Percentiles rank a stretch among this genome's conserved stretches.
Evolutionary conservation across 2,797 vertebrate species (phyloP).

Genomic region (Thamnophis elegans): DNA sequence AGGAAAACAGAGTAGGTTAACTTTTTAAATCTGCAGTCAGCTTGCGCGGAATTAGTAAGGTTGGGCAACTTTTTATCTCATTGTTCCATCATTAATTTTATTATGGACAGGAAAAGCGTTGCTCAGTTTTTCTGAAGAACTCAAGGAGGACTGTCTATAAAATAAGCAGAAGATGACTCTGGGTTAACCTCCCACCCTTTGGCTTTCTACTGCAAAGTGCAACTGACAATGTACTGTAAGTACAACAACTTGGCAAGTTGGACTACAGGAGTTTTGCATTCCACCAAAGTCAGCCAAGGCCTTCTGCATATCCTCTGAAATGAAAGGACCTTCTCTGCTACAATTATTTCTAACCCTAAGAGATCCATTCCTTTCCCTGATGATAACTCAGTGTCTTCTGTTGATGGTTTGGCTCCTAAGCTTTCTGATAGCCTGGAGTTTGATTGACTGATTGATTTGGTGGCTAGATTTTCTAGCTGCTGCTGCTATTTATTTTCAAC

Average conservation of each 20-base stretch:
- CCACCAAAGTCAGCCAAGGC: background rate
- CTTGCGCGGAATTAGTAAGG: background rate
- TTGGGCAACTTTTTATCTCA: background rate
- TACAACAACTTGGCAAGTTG: background rate
- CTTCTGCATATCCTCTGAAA: background rate
- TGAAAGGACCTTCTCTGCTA: background rate
- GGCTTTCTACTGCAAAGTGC: background rate
- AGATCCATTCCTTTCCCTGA: background rate
- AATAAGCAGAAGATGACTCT: background rate
- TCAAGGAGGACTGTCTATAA: background rate
- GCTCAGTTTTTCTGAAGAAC: background rate
- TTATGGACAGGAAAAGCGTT: no score
- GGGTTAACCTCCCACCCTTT: background rate
- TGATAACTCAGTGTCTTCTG: background rate
- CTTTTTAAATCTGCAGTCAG: background rate
- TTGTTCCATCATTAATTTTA: background rate
- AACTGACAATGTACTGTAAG: background rate
- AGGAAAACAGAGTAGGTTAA: background rate
- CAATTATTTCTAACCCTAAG: no score
- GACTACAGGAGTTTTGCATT: background rate
- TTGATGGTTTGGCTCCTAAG: background rate
- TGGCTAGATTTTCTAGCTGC: background rate
- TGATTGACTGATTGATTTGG: background rate
- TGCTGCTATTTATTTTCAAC: background rate
- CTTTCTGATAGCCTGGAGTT: background rate